Conservation (phyloP, 2,113 vertebrate species). For the Otocyon megalotis region DNA sequence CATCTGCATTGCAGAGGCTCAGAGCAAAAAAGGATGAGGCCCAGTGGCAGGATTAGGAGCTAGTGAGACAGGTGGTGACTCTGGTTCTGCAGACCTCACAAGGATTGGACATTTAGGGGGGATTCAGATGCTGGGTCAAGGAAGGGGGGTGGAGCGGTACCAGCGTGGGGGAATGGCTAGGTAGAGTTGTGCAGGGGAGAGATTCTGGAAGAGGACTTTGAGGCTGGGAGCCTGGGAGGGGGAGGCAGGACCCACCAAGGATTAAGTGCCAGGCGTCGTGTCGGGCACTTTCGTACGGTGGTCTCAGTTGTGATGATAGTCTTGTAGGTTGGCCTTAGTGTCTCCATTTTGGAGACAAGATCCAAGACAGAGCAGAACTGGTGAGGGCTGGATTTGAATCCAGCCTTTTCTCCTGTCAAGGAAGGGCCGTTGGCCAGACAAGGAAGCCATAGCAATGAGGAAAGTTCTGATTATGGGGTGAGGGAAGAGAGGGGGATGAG, state of each 20-base stretch:
- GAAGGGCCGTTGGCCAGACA: neutral
- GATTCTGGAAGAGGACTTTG: neutral
- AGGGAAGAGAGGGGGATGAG: neutral
- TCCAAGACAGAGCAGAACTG: neutral
- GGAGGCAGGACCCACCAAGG: neutral
- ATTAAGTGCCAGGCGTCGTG: accelerated
- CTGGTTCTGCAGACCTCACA: neutral
- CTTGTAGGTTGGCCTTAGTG: neutral
- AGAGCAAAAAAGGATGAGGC: neutral
- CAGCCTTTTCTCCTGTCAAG: neutral
- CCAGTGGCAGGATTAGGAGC: neutral
- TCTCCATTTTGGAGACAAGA: neutral
- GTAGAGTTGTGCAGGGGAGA: neutral
- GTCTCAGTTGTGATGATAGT: neutral
- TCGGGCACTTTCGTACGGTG: neutral
- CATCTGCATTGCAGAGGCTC: neutral
- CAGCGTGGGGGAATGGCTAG: too few species aligned
- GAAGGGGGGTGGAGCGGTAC: neutral
- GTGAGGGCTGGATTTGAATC: neutral
- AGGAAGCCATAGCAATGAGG: neutral
- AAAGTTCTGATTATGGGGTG: neutral
- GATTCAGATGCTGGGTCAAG: too few species aligned
- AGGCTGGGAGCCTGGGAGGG: neutral
- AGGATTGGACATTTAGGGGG: too few species aligned
- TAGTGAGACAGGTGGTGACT: neutral